Evolutionary conservation across 2,797 vertebrate genomes (phyloP), one percentile per base, ranked within the genome.

Genomic region (Gymnoscopelus braueri): DNA sequence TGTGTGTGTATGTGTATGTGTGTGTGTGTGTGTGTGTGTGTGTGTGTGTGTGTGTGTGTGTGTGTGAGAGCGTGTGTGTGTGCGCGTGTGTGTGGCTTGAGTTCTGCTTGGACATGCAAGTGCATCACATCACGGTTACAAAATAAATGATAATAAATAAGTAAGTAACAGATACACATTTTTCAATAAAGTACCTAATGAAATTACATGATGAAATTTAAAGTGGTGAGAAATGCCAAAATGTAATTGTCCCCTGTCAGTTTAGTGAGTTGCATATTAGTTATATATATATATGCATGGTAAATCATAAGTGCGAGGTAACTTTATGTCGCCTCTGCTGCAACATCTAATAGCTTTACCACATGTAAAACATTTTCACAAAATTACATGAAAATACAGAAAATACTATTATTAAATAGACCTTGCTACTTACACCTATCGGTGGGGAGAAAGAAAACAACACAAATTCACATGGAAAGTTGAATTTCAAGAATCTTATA

Each of bases 401-500:
- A 19, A n/a, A 53, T 54, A 11, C 55, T 5, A 29, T 12, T 29
- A 26, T 29, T 13, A 3, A 23, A 3, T 4, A 26, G 9, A 3
- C 23, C 19, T 5, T 24, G n/a, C 14, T 53, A n/a, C 9, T 53
- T 4, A 3, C 49, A 2, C 53, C 23, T 24, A 63, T 57, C 7
- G 65, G 32, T 44, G 11, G 1, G 51, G 23, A 9, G 59, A 53
- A 24, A 51, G 69, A 61, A 63, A 69, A 52, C 71, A 75, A 67
- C 14, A 80, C 65, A 77, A 63, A 70, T 67, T 72, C 70, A 88
- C 78, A 79, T 81, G 2, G 0, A 5, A 44, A 47, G 67, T 77
- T 84, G 83, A 86, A 85, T 86, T 89, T 92, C 89, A 91, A 92
- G 92, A 95, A 96, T 96, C 96, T 96, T 97, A 98, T 97, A 97